Evolutionary conservation across 2,888 invertebrate genomes (phyloP).

Genomic region (Heliconius ethilla): DNA sequence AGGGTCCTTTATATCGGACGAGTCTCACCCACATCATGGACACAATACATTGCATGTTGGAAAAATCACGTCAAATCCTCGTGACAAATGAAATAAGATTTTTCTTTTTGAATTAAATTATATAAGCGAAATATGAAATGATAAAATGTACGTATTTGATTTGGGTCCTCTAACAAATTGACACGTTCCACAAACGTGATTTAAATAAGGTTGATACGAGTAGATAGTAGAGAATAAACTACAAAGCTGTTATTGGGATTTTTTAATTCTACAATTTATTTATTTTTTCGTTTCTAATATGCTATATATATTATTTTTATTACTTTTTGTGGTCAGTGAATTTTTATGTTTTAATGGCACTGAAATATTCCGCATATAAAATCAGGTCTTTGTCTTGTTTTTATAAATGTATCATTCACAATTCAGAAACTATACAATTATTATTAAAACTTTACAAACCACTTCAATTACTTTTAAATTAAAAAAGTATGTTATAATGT

Average conservation of each 20-base stretch:
- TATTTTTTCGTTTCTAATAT: background rate
- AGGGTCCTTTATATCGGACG: constrained; percentile 70
- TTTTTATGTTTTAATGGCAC: too few relatives aligned
- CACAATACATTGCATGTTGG: constrained; percentile 72
- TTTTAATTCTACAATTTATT: background rate
- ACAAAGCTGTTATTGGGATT: background rate
- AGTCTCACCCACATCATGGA: constrained; percentile 71
- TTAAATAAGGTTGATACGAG: constrained; percentile 46
- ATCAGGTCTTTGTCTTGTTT: too few relatives aligned
- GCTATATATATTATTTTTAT: background rate
- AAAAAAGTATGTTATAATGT: too few relatives aligned
- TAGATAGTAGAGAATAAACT: constrained; percentile 46
- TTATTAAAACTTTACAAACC: too few relatives aligned
- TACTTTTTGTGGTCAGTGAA: background rate
- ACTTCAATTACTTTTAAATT: too few relatives aligned
- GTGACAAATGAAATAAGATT: constrained; percentile 67
- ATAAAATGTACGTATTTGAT: constrained; percentile 28
- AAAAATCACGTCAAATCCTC: constrained; percentile 62
- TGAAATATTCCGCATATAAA: too few relatives aligned
- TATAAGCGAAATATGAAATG: constrained; percentile 30
- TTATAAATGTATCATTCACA: too few relatives aligned
- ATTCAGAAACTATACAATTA: too few relatives aligned
- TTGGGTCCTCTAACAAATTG: constrained; percentile 16
- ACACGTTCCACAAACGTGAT: constrained; percentile 20
- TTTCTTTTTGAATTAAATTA: constrained; percentile 45